Evolutionary conservation across 2,797 vertebrate species (phyloP).

Genomic region (Onychomys leucogaster): DNA sequence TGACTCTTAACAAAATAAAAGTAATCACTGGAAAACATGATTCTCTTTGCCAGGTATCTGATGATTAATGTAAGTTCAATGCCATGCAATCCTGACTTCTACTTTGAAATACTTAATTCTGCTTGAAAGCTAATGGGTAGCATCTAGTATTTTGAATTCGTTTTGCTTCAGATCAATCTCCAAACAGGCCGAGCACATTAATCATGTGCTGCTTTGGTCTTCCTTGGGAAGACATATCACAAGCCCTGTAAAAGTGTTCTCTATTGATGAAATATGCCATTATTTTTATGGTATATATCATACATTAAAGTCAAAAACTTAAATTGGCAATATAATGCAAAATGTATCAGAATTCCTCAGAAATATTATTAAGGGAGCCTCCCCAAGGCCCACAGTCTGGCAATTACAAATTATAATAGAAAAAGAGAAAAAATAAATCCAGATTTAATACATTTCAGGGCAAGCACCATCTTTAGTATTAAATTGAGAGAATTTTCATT

Average conservation of each 20-base stretch:
- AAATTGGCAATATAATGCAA: constrained; percentile 27
- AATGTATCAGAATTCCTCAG: background rate
- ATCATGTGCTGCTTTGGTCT: constrained; percentile 20
- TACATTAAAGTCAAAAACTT: constrained; percentile 4
- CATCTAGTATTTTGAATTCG: constrained; percentile 28
- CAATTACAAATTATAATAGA: background rate
- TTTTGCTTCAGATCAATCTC: constrained; percentile 48
- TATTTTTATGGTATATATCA: background rate
- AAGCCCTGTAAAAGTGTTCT: background rate
- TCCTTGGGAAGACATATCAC: constrained; percentile 17
- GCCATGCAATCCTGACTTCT: background rate
- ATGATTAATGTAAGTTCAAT: background rate
- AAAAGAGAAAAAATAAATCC: constrained; percentile 1
- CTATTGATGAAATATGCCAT: constrained; percentile 30
- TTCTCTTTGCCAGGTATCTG: background rate
- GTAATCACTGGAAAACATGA: background rate
- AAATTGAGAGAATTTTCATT: background rate
- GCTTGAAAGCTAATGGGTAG: constrained; percentile 39
- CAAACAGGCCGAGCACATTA: constrained; percentile 51
- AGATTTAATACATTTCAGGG: background rate
- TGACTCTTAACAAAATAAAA: background rate
- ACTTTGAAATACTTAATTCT: constrained; percentile 52
- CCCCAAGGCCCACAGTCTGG: background rate
- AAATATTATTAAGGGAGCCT: background rate
- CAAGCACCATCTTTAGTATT: background rate